Evolutionary conservation across 2,797 vertebrate genomes (phyloP).

Genomic region (Heliangelus exortis): DNA sequence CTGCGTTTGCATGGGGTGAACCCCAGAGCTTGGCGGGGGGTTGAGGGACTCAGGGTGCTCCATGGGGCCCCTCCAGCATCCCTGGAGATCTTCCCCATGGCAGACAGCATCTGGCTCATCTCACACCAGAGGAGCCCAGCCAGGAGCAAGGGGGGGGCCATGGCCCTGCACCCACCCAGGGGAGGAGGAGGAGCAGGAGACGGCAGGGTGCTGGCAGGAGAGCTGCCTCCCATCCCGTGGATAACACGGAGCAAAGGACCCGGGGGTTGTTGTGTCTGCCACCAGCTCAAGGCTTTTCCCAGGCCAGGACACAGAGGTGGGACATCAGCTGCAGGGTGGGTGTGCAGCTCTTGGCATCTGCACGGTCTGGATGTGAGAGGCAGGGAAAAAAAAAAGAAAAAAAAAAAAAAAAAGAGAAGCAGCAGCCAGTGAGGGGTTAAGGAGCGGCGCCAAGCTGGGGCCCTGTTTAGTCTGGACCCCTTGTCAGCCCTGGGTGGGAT

Average conservation of each 20-base stretch:
- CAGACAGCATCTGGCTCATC: not conserved
- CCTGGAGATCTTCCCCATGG: not conserved
- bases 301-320: no score
- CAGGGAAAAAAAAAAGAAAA: no score
- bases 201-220: not conserved
- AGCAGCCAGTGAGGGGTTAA: not conserved
- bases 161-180: no score
- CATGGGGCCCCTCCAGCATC: not conserved
- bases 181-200: no score
- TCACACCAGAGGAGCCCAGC: no score
- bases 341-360: not conserved
- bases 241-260: not conserved
- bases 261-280: conserved; percentile 27
- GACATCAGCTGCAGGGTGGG: no score
- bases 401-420: not conserved
- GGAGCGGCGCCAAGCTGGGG: not conserved
- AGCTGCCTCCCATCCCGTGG: fast-evolving
- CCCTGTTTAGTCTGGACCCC: conserved; percentile 41
- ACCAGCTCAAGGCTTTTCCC: not conserved
- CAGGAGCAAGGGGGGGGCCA: no score
- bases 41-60: not conserved
- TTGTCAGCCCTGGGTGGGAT: no score
- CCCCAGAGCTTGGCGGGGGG: not conserved
- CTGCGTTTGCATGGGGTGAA: not conserved
- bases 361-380: not conserved